These are phyloP conservation scores for Drosophila repletoides DNA, from an alignment of 1,140 invertebrate species.

Conservation along the genomic window DNA sequence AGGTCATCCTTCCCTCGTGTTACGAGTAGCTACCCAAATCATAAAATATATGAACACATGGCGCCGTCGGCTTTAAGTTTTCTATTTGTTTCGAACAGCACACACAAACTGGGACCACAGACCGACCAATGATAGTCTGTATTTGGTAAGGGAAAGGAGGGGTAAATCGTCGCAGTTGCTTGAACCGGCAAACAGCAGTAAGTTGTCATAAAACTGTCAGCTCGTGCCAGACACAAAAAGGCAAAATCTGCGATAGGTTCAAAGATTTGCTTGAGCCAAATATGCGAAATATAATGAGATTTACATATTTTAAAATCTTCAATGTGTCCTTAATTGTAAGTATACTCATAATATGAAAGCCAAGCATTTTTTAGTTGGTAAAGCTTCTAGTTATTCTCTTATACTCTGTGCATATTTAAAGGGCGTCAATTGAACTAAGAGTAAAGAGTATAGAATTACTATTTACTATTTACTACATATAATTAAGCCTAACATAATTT, in stretches of 20 bases:
- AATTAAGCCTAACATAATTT: too few species aligned
- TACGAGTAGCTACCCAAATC: slow-evolving; percentile 53
- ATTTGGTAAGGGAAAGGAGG: neutral
- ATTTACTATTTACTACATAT: too few species aligned
- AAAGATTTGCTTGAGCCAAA: slow-evolving; percentile 24
- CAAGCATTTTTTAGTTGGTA: neutral
- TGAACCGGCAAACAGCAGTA: slow-evolving; percentile 26
- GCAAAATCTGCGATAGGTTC: slow-evolving; percentile 55
- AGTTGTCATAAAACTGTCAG: slow-evolving; percentile 73
- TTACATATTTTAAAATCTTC: slow-evolving; percentile 38
- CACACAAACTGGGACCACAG: neutral
- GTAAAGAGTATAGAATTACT: too few species aligned
- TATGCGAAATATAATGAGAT: slow-evolving; percentile 28
- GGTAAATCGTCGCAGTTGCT: slow-evolving; percentile 7
- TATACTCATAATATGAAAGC: slow-evolving; percentile 1
- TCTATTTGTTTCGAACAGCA: slow-evolving; percentile 11
- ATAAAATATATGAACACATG: slow-evolving; percentile 56
- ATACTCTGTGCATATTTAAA: too few species aligned
- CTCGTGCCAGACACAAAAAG: slow-evolving; percentile 39
- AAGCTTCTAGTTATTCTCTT: neutral
- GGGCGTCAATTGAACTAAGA: too few species aligned
- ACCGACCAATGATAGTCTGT: slow-evolving; percentile 1
- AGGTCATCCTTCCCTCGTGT: slow-evolving; percentile 14
- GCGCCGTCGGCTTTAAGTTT: slow-evolving; percentile 53
- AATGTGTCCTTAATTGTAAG: slow-evolving; percentile 28